A percentile compares a stretch with the other conserved stretches of the same genome.
Evolutionary conservation across 2,113 vertebrate genomes (phyloP).

Genomic region (Castor canadensis): DNA sequence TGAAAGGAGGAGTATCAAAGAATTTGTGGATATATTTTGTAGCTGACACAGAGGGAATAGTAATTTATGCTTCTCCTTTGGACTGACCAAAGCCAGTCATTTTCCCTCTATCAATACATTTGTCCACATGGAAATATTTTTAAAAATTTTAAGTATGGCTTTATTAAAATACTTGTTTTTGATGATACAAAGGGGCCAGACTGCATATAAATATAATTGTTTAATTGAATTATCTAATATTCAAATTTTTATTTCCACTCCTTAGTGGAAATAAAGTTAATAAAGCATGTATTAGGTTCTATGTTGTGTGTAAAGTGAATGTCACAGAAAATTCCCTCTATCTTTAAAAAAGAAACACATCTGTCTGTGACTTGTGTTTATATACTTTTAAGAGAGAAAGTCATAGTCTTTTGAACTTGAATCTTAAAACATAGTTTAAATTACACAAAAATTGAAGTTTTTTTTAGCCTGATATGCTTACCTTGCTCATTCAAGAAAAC

Average conservation of each 20-base stretch:
- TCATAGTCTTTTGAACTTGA: not conserved
- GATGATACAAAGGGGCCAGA: not conserved
- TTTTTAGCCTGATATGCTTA: not conserved
- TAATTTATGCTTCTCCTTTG: conserved; percentile 21
- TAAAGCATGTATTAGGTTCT: not conserved
- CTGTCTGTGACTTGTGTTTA: not conserved
- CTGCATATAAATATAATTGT: not conserved
- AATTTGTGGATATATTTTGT: not conserved
- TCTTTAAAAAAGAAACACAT: not conserved
- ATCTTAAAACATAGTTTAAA: not conserved
- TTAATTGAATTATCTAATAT: conserved; percentile 6
- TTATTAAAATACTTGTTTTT: conserved; percentile 27
- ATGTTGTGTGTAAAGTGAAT: not conserved
- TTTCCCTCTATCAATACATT: conserved; percentile 15
- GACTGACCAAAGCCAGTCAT: not conserved
- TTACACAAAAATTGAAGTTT: not conserved
- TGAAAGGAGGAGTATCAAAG: not conserved
- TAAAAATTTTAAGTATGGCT: not conserved
- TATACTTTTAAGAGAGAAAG: not conserved
- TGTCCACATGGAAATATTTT: not conserved
- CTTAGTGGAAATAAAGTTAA: not conserved
- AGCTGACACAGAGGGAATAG: not conserved
- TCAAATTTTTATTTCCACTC: conserved; percentile 4
- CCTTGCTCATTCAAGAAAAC: conserved; percentile 32
- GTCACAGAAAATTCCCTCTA: not conserved